Evolutionary conservation across 1,140 invertebrate genomes (phyloP).

Genomic region (Forficula auricularia): DNA sequence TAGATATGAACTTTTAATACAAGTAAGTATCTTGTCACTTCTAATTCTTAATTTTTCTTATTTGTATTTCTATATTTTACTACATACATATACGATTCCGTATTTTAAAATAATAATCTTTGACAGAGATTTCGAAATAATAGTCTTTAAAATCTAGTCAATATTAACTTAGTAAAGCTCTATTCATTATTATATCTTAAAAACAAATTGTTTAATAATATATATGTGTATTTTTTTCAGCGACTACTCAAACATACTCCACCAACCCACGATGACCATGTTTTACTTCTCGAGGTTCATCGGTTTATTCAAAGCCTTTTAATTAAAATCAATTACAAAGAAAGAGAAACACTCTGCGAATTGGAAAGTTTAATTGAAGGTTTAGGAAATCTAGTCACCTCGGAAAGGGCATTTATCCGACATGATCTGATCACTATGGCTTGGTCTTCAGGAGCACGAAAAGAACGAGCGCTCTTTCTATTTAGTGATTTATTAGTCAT

Average conservation of each 20-base stretch:
- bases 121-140: too few relatives aligned
- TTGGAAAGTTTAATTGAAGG: slow-evolving; percentile 6
- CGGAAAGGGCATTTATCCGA: slow-evolving; percentile 48
- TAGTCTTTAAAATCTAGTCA: too few relatives aligned
- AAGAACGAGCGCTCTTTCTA: slow-evolving; percentile 84
- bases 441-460: slow-evolving; percentile 62
- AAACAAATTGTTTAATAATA: not conserved
- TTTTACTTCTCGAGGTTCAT: slow-evolving; percentile 64
- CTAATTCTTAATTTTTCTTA: slow-evolving; percentile 1
- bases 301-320: slow-evolving; percentile 82
- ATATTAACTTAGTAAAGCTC: too few relatives aligned
- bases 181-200: too few relatives aligned
- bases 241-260: slow-evolving; percentile 86
- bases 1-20: slow-evolving; percentile 83
- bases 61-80: too few relatives aligned
- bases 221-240: slow-evolving; percentile 26
- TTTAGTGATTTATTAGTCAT: slow-evolving; percentile 87
- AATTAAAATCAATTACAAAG: slow-evolving; percentile 80
- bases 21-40: slow-evolving; percentile 27
- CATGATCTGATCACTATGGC: slow-evolving; percentile 76
- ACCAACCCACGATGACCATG: slow-evolving; percentile 67
- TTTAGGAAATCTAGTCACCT: slow-evolving; percentile 23
- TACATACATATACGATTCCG: too few relatives aligned
- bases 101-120: too few relatives aligned
- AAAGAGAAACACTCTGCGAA: slow-evolving; percentile 56